Evolutionary conservation across 2,888 invertebrate genomes (phyloP).

Genomic region (Ormyrus pomaceus): DNA sequence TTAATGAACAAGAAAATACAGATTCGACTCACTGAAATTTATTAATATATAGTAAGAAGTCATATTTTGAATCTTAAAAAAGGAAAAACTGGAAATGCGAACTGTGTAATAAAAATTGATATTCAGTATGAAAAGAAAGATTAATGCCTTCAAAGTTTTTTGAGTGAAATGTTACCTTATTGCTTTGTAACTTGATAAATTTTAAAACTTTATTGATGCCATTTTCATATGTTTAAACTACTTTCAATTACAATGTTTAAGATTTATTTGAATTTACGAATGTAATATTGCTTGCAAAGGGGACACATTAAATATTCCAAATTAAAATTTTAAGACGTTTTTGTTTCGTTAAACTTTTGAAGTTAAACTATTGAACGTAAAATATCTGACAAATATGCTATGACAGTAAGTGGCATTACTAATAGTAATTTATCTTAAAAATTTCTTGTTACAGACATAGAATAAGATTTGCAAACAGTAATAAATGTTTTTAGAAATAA

Average conservation of each 20-base stretch:
- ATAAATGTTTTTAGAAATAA: background rate
- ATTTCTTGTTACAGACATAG: no score
- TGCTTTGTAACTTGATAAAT: constrained; percentile 32
- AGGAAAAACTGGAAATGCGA: constrained; percentile 59
- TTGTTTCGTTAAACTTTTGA: constrained; percentile 20
- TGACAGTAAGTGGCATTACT: background rate
- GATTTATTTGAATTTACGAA: constrained; percentile 8
- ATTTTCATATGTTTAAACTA: constrained; percentile 35
- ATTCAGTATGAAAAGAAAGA: constrained; percentile 64
- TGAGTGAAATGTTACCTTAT: constrained; percentile 60
- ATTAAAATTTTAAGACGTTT: constrained; percentile 25
- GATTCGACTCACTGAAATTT: constrained; percentile 65
- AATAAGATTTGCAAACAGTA: background rate
- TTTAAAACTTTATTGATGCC: constrained; percentile 41
- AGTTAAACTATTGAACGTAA: constrained; percentile 7
- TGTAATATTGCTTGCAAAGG: constrained; percentile 19
- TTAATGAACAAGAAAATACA: constrained; percentile 55
- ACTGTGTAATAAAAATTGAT: constrained; percentile 69
- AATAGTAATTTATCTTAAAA: background rate
- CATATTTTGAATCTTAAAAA: constrained; percentile 68
- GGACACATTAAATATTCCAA: background rate
- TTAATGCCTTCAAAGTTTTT: constrained; percentile 68
- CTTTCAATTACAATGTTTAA: constrained; percentile 9
- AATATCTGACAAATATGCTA: constrained; percentile 38
- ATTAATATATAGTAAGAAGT: constrained; percentile 65